A percentile compares a stretch with the other conserved stretches of the same genome.
phyloP scores from a whole-genome alignment of 2,888 invertebrate species.

The Clistopyga incitator region DNA sequence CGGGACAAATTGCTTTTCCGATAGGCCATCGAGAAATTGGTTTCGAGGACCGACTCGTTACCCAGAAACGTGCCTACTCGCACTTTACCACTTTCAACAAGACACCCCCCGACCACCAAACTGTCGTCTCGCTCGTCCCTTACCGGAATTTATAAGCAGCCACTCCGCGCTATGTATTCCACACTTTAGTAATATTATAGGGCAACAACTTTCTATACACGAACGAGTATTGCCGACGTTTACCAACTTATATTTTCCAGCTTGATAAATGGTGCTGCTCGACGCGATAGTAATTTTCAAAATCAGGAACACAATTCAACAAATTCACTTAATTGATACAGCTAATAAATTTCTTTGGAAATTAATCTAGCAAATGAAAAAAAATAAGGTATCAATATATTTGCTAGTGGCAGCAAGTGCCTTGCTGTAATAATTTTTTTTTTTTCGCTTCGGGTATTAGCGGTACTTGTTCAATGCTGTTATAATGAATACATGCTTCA shows the following conservation, averaged over 20 bases:
- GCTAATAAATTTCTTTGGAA: no score
- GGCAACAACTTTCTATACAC: conserved; percentile 9
- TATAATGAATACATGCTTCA: neutral
- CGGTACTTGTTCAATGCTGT: neutral
- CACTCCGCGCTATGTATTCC: conserved; percentile 24
- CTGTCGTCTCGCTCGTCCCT: conserved; percentile 8
- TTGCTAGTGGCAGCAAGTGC: neutral
- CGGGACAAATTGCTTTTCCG: conserved; percentile 65
- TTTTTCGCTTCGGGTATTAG: neutral
- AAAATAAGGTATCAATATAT: no score
- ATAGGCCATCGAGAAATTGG: conserved; percentile 62
- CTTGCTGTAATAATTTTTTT: no score
- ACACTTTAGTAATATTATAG: conserved; percentile 20
- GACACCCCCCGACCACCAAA: conserved; percentile 6
- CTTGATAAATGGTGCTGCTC: neutral
- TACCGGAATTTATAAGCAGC: conserved; percentile 47
- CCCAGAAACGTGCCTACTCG: conserved; percentile 54
- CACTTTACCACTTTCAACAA: conserved; percentile 57
- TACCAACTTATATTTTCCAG: neutral
- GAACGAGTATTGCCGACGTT: neutral
- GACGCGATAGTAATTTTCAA: neutral
- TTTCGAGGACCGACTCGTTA: conserved; percentile 55
- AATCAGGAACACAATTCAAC: no score
- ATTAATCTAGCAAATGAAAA: no score
- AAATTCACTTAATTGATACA: no score